Evolutionary conservation across 2,797 vertebrate genomes (phyloP).

Genomic region (Sylvilagus floridanus): DNA sequence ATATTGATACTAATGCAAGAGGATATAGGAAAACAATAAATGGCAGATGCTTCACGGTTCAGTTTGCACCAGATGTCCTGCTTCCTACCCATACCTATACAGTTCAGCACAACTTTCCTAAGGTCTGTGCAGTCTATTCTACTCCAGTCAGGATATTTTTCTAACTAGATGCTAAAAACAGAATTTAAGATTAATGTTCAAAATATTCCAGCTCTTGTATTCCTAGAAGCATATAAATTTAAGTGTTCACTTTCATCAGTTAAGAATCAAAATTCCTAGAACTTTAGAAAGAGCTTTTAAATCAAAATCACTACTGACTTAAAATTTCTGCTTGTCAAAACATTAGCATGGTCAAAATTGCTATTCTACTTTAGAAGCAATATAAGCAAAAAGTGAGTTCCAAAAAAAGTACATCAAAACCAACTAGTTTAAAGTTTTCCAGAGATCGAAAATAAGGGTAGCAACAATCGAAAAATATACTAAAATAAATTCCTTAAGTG

Average conservation of each 20-base stretch:
- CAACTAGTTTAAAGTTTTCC: not conserved
- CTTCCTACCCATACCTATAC: not conserved
- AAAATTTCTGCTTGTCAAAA: constrained; percentile 51
- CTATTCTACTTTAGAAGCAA: not conserved
- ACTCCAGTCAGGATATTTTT: not conserved
- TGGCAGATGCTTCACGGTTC: not conserved
- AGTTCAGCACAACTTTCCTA: constrained; percentile 13
- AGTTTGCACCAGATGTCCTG: not conserved
- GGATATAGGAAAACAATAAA: not conserved
- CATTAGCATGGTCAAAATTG: constrained; percentile 6
- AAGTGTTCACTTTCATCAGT: not conserved
- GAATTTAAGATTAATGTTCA: constrained; percentile 5
- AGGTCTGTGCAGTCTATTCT: not conserved
- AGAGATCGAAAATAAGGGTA: not conserved
- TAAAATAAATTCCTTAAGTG: not conserved
- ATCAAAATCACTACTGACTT: not conserved
- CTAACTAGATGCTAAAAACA: constrained; percentile 25
- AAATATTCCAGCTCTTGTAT: not conserved
- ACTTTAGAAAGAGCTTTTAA: constrained; percentile 49
- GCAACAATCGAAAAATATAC: not conserved
- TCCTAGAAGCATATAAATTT: not conserved
- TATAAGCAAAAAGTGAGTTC: not conserved
- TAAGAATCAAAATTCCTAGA: constrained; percentile 3
- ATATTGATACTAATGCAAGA: not conserved
- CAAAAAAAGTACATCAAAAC: constrained; percentile 1